Evolutionary conservation across 2,888 invertebrate species (phyloP).

Genomic region (Pecten maximus): DNA sequence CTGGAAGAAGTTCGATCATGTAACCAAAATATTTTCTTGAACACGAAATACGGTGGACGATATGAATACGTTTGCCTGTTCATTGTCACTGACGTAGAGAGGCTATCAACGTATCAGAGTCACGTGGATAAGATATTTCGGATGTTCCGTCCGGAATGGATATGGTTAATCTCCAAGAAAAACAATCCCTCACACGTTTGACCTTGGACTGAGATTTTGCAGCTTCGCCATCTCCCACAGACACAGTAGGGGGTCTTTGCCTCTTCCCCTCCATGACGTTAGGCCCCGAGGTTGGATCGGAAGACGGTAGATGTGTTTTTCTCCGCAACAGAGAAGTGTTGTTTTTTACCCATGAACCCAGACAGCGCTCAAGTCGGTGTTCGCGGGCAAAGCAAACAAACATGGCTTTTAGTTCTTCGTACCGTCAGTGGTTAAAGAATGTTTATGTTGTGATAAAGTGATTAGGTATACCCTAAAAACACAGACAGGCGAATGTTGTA

Average conservation of each 20-base stretch:
- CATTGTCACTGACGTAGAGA: not conserved
- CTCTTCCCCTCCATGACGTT: not conserved
- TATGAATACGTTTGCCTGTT: not conserved
- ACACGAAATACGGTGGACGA: not conserved
- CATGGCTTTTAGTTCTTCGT: too few relatives aligned
- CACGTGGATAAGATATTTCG: not conserved
- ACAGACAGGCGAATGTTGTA: too few relatives aligned
- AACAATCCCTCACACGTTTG: conserved; percentile 6
- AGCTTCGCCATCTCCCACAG: not conserved
- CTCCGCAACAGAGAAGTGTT: not conserved
- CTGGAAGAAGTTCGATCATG: not conserved
- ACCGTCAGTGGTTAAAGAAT: not conserved
- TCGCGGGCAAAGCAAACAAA: not conserved
- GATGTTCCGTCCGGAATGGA: not conserved
- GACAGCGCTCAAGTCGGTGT: not conserved
- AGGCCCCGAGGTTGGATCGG: not conserved
- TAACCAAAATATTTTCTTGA: not conserved
- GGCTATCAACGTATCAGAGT: not conserved
- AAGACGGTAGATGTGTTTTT: not conserved
- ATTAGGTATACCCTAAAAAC: too few relatives aligned
- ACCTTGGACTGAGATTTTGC: not conserved
- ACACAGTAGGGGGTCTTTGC: not conserved
- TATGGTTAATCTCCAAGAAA: conserved; percentile 7
- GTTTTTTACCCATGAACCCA: not conserved
- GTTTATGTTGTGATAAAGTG: too few relatives aligned